Percentiles rank a stretch among this genome's conserved stretches.
Conservation (phyloP, 2,113 vertebrate genomes). For the Neofelis nebulosa region DNA sequence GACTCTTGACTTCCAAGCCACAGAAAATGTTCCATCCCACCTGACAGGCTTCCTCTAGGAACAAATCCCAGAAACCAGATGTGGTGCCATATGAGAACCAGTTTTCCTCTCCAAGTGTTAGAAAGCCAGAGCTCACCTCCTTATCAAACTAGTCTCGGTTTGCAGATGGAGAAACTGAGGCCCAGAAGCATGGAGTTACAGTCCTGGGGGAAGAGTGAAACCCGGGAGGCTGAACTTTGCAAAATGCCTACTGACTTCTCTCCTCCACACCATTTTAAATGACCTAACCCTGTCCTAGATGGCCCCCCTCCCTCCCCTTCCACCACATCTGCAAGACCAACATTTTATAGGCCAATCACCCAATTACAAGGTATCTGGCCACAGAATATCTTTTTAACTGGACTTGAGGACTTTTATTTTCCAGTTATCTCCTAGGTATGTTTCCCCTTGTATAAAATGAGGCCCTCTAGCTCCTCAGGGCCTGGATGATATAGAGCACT, state of each 20-base stretch:
- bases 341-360: background rate
- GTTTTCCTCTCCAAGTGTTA: background rate
- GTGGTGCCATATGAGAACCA: background rate
- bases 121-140: background rate
- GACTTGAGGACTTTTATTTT: background rate
- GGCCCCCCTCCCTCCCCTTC: fast-evolving
- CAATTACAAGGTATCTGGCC: background rate
- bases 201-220: background rate
- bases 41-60: background rate
- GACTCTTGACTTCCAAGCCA: background rate
- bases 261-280: background rate
- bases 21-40: background rate
- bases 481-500: fast-evolving
- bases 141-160: background rate
- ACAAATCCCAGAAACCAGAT: background rate
- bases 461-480: background rate
- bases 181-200: background rate
- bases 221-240: background rate
- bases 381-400: background rate
- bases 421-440: background rate
- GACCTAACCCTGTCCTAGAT: fast-evolving
- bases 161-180: background rate
- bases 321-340: background rate
- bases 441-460: background rate
- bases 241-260: background rate